Base-by-base conservation (phyloP, 2,888 invertebrate species). In the Emmelina monodactyla region DNA sequence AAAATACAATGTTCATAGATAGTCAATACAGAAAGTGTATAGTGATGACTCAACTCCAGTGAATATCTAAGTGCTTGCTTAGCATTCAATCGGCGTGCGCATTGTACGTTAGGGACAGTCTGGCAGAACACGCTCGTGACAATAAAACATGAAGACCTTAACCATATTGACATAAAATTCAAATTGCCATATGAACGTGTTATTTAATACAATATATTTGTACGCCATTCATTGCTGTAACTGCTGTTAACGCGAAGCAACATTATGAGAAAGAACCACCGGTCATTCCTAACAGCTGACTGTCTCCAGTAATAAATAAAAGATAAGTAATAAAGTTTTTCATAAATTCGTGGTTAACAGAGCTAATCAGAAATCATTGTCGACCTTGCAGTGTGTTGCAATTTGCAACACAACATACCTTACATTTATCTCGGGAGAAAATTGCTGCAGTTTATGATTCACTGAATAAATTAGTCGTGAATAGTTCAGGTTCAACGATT, bases 11-110 rank as follows among this genome's bases (percentile, higher is more conserved):
- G 50, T 47, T 55, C 49, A 44, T 47, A 46, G 42, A 25, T 31
- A 44, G 55, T 9, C 25, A 25, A 45, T 46, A 52, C 53, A 61
- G 67, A 62, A 67, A 57, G 55, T 47, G 54, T 54, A 51, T 51
- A 54, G 41, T 53, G 48, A 50, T 71, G 76, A 76, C 62, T 76
- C 75, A 75, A 62, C 65, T 50, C 37, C 49, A 43, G 58, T 58
- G 55, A 57, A 63, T 61, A 60, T 65, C 62, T 52, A 53, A 45
- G 50, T 52, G 60, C 60, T 76, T 60, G 57, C 3, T 25, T 25
- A 25, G 56, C 58, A 75, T 75, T 69, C 73, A 66, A 58, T 58
- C 50, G 55, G 55, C 64, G 69, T 62, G 51, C 48, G 28, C 7
- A 25, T n/a, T 12, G 33, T 19, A 16, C 39, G 38, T 32, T 38